Conservation (phyloP, 2,113 vertebrate species). For the Xyliphius kryptos region DNA sequence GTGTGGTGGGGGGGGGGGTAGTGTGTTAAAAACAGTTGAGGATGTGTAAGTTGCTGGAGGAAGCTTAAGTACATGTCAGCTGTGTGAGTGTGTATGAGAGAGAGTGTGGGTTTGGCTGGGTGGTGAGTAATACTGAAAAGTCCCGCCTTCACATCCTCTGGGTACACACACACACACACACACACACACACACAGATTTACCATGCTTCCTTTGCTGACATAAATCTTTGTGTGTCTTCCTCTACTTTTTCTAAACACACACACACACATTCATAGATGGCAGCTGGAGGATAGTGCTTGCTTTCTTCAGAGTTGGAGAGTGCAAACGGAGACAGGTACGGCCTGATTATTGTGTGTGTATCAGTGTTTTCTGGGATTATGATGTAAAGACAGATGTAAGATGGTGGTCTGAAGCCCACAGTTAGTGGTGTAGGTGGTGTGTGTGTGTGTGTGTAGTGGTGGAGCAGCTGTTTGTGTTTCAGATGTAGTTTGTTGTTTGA, state of each 20-base stretch:
- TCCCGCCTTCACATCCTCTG: slow-evolving; percentile 71
- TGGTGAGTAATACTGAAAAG: slow-evolving; percentile 58
- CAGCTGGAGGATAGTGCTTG: slow-evolving; percentile 1
- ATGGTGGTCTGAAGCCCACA: no score
- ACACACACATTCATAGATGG: slow-evolving; percentile 16
- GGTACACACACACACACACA: slow-evolving; percentile 25
- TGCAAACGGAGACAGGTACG: slow-evolving; percentile 18
- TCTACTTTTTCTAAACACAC: slow-evolving; percentile 16
- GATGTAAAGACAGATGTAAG: no score
- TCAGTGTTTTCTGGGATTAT: background rate
- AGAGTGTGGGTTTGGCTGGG: slow-evolving; percentile 34
- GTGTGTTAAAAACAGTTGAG: no score
- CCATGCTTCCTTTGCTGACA: slow-evolving; percentile 12
- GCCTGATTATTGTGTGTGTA: background rate
- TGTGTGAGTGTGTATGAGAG: slow-evolving; percentile 35
- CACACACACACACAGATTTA: slow-evolving; percentile 31
- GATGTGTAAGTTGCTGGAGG: background rate
- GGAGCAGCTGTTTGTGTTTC: no score
- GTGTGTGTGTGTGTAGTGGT: no score
- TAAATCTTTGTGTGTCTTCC: slow-evolving; percentile 16
- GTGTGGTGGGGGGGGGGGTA: background rate
- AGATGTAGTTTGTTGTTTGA: no score
- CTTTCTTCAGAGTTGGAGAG: background rate
- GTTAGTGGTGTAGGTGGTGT: no score
- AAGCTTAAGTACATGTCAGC: background rate